A percentile compares a stretch with the other conserved stretches of the same genome.
Evolutionary conservation across 2,797 vertebrate species (phyloP).

Genomic region (Parauchenoglanis ngamensis): DNA sequence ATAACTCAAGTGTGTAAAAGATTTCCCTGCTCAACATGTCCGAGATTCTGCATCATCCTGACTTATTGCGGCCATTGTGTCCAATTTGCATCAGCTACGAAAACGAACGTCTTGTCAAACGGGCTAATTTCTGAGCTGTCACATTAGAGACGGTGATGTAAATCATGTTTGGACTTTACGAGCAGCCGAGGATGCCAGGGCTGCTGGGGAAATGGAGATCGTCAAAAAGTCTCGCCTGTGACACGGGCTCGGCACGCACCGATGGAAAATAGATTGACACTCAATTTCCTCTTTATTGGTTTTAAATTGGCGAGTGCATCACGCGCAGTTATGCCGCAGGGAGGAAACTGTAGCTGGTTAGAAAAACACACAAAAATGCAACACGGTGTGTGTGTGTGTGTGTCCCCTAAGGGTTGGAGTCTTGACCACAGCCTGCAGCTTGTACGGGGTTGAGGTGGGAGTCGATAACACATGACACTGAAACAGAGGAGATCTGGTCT

Average conservation of each 20-base stretch:
- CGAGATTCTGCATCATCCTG: not conserved
- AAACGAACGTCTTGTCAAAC: conserved; percentile 36
- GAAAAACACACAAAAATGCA: conserved; percentile 20
- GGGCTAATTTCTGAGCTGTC: conserved; percentile 61
- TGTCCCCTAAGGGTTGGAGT: not conserved
- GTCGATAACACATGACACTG: too few species aligned
- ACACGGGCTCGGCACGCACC: not conserved
- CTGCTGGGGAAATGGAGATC: conserved; percentile 12
- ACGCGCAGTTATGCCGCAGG: not conserved
- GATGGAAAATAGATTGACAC: conserved; percentile 48
- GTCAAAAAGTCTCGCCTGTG: not conserved
- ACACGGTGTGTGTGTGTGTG: not conserved
- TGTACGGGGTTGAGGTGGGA: not conserved
- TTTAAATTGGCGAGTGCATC: conserved; percentile 26
- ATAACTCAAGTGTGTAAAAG: not conserved
- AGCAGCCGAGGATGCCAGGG: conserved; percentile 14
- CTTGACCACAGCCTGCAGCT: not conserved
- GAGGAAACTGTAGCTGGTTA: not conserved
- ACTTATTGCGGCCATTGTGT: not conserved
- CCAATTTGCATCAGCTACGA: conserved; percentile 22
- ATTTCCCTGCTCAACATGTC: not conserved
- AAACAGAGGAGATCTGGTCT: not conserved
- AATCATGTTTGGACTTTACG: conserved; percentile 58
- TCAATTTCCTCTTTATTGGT: conserved; percentile 50
- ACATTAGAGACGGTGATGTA: conserved; percentile 52